Base-by-base conservation (phyloP, 2,113 vertebrate species). In the Indri indri region DNA sequence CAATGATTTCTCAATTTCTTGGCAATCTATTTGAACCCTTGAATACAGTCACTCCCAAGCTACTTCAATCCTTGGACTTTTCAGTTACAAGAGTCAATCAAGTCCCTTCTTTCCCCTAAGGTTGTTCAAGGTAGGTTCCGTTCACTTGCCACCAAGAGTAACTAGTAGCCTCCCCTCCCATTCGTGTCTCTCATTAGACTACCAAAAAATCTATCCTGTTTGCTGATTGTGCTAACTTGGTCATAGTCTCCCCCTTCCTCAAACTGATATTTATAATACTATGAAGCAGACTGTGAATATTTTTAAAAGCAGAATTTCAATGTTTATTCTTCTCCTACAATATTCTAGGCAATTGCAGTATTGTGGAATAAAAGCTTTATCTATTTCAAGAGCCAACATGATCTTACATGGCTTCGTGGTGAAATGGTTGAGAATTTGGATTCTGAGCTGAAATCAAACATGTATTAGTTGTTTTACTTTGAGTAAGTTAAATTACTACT, bases 241-340 rank as follows among this genome's bases (percentile, higher is more conserved):
- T 79, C 70, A 63, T 0, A 1, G 40, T 52, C 32, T 65, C 16
- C 17, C 27, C 11, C 25, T 23, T 52, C 71, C 50, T 74, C 13
- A 50, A 96, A 11, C 74, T 57, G 42, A 77, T 86, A 68, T 70
- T 89, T 71, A 59, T 34, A 45, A 91, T 95, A 59, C 54, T 65
- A 50, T 54, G 52, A 42, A 77, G 80, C 27, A 85, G 52, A 68
- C 85, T 40, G 37, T 13, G 61, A 70, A 16, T 54, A 89, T 93
- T 89, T 89, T 93, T 74, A 47, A 90, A 95, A 88, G 30, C 34
- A 54, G 52, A 86, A 93, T 81, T 40, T 92, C 57, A 76, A 32
- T 32, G 6, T 54, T 84, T 94, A 68, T 66, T 47, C 47, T 34
- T 83, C 23, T 82, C 66, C 66, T 25, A 76, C 20, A 84, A 17